A percentile compares a stretch with the other conserved stretches of the same genome.
phyloP scores from a whole-genome alignment of 1,140 invertebrate genomes.

The Holcopasites calliopsidis region DNA sequence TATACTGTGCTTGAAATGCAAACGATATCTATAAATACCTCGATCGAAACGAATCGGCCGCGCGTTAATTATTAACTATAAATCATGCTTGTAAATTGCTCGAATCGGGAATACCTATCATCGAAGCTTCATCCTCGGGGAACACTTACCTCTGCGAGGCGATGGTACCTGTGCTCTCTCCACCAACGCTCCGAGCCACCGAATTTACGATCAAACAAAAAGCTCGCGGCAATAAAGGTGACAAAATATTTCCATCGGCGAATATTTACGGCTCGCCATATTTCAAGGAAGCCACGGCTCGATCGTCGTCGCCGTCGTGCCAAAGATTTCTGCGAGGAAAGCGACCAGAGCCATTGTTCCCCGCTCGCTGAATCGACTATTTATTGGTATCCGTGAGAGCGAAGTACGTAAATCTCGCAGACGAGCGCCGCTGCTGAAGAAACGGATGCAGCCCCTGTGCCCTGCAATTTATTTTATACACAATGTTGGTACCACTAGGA shows the following conservation, averaged over 20 bases:
- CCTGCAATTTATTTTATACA: constrained; percentile 23
- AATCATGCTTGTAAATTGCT: background rate
- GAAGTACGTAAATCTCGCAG: constrained; percentile 39
- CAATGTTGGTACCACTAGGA: background rate
- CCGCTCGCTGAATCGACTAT: constrained; percentile 22
- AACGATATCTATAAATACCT: background rate
- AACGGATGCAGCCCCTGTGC: background rate
- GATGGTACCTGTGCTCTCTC: constrained; percentile 3
- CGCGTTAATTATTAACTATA: too few relatives aligned
- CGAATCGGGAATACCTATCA: background rate
- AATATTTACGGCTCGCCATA: constrained; percentile 71
- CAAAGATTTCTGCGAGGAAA: constrained; percentile 31
- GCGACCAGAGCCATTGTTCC: constrained; percentile 23
- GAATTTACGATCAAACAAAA: constrained; percentile 75
- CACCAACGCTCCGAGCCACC: constrained; percentile 51
- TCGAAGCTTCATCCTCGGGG: background rate
- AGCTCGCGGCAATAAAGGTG: constrained; percentile 73
- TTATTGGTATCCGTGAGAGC: constrained; percentile 24
- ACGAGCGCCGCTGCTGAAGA: background rate
- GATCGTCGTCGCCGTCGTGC: background rate
- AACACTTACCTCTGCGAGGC: too few relatives aligned
- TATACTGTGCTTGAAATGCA: background rate
- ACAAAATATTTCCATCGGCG: constrained; percentile 75
- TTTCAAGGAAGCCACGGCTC: constrained; percentile 36
- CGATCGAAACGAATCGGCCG: background rate